A percentile compares a stretch with the other conserved stretches of the same genome.
Evolutionary conservation across 2,797 vertebrate species (phyloP).

Genomic region (Synaphobranchus kaupii): DNA sequence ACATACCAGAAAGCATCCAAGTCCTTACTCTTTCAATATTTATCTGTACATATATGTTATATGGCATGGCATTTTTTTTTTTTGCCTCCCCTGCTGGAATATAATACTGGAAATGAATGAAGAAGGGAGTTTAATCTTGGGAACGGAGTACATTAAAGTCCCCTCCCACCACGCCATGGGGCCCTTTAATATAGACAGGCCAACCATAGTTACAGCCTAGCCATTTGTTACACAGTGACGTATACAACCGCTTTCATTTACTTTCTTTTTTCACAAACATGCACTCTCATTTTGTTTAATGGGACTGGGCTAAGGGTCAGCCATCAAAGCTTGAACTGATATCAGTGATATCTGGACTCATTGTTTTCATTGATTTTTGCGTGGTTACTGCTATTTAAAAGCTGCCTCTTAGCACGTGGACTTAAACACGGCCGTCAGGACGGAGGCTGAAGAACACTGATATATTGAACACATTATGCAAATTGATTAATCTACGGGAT

Average conservation of each 20-base stretch:
- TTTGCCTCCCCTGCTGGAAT: neutral
- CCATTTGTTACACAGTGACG: neutral
- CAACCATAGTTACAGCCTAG: neutral
- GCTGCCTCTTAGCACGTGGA: neutral
- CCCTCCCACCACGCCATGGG: neutral
- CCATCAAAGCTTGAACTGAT: neutral
- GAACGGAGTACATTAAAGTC: neutral
- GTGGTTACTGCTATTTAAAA: neutral
- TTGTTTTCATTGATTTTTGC: conserved; percentile 3
- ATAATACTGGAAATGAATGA: neutral
- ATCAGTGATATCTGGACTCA: neutral
- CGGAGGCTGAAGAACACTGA: neutral
- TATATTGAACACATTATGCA: conserved; percentile 1
- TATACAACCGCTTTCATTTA: neutral
- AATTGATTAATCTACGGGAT: neutral
- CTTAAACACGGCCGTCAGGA: neutral
- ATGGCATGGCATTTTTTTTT: neutral
- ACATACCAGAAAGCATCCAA: neutral
- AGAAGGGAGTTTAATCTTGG: neutral
- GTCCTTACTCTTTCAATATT: neutral
- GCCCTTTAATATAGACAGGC: neutral
- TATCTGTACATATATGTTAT: neutral
- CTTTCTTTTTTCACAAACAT: conserved; percentile 6
- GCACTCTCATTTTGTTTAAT: conserved; percentile 10
- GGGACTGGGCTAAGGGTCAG: neutral